Percentiles rank a stretch among this genome's conserved stretches.
Evolutionary conservation across 2,113 vertebrate species (phyloP).

Genomic region (Platycercus adscitus): DNA sequence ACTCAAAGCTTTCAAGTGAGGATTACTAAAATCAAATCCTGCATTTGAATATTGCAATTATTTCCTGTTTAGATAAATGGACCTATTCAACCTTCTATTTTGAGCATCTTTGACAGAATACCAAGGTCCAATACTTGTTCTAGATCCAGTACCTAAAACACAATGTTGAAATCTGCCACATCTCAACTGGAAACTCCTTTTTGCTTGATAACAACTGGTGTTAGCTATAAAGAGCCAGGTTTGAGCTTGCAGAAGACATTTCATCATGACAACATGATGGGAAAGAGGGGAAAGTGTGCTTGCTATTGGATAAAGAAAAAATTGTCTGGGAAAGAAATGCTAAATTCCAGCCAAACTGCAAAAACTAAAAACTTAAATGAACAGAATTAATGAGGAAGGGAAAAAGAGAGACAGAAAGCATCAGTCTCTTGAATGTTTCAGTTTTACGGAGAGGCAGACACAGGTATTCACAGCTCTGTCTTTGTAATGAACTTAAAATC

Average conservation of each 20-base stretch:
- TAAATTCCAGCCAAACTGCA: background rate
- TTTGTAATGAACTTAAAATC: background rate
- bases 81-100: background rate
- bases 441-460: background rate
- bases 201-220: background rate
- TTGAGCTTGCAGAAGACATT: background rate
- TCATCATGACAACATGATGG: background rate
- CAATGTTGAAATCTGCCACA: background rate
- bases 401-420: background rate
- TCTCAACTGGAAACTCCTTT: background rate
- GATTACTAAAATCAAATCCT: background rate
- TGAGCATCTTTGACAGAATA: background rate
- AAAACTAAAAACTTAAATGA: background rate
- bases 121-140: background rate
- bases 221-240: background rate
- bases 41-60: background rate
- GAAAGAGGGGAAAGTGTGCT: background rate
- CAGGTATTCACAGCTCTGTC: background rate
- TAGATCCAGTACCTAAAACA: background rate
- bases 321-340: background rate
- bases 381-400: background rate
- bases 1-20: background rate
- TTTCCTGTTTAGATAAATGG: background rate
- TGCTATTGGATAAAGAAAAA: background rate
- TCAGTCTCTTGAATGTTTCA: fast-evolving